These are phyloP conservation scores for Phrixothrix hirtus DNA, from an alignment of 2,888 invertebrate species.

Conservation along the genomic window DNA sequence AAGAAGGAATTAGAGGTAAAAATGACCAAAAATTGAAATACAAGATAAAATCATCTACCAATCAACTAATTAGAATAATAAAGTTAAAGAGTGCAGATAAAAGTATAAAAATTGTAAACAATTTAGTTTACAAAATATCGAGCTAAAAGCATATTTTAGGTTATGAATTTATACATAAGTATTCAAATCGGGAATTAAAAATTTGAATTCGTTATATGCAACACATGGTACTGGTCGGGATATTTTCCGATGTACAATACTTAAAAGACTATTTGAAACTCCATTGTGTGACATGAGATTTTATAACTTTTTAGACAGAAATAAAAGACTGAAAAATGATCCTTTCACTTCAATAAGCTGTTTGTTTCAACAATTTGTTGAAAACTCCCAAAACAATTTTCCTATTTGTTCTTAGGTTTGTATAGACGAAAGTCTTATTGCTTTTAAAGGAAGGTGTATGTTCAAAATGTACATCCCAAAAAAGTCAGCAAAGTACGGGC, in stretches of 20 bases:
- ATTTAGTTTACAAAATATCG: background rate
- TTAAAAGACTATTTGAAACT: background rate
- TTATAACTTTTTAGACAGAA: background rate
- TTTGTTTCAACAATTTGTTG: background rate
- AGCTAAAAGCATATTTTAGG: slow-evolving; percentile 6
- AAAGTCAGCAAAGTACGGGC: slow-evolving; percentile 5
- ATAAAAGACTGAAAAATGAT: background rate
- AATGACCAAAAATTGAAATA: too few relatives aligned
- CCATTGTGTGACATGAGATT: background rate
- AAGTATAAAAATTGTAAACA: slow-evolving; percentile 1
- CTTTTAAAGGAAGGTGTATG: background rate
- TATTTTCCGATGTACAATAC: slow-evolving; percentile 4
- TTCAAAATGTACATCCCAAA: slow-evolving; percentile 5
- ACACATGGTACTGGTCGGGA: slow-evolving; percentile 11
- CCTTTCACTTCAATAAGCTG: background rate
- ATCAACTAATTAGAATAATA: too few relatives aligned
- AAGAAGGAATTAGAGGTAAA: too few relatives aligned
- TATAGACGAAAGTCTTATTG: slow-evolving; percentile 3
- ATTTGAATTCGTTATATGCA: slow-evolving; percentile 3
- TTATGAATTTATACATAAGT: slow-evolving; percentile 2
- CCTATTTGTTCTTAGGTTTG: background rate
- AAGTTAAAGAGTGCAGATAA: background rate
- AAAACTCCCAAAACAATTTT: background rate
- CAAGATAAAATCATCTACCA: too few relatives aligned
- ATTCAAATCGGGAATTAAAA: slow-evolving; percentile 11